These are phyloP conservation scores for Spodoptera frugiperda DNA, from an alignment of 1,140 invertebrate genomes.

Conservation along the genomic window DNA sequence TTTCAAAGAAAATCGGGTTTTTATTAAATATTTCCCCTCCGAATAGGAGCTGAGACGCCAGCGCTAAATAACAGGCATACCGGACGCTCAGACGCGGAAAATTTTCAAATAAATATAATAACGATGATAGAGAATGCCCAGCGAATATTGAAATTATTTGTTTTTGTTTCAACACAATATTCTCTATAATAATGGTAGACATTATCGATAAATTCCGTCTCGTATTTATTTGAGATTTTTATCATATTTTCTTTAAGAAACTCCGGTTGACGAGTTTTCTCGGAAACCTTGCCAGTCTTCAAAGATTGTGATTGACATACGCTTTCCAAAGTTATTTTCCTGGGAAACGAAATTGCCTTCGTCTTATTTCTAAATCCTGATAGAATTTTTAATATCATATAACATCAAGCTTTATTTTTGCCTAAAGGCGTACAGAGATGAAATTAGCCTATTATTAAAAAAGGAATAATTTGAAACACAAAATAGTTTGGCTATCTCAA, in stretches of 20 bases:
- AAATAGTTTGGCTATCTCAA: no score
- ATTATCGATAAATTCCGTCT: conserved; percentile 4
- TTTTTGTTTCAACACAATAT: conserved; percentile 22
- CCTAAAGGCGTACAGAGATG: no score
- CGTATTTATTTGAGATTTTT: conserved; percentile 9
- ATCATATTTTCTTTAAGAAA: background rate
- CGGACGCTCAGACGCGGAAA: conserved; percentile 46
- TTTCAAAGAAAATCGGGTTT: conserved; percentile 49
- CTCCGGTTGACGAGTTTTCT: background rate
- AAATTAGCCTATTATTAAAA: no score
- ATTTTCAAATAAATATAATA: conserved; percentile 53
- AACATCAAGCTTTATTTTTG: no score
- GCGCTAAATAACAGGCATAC: conserved; percentile 49
- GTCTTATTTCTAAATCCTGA: background rate
- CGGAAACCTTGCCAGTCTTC: background rate
- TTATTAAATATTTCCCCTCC: conserved; percentile 50
- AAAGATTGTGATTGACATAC: conserved; percentile 2
- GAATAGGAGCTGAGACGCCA: conserved; percentile 28
- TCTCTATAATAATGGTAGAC: conserved; percentile 1
- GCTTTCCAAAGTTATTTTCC: background rate
- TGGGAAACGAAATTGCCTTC: background rate
- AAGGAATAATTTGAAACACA: background rate
- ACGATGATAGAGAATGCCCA: conserved; percentile 44
- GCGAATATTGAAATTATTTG: conserved; percentile 42
- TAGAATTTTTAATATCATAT: background rate